Base-by-base conservation (phyloP, 1,140 invertebrate genomes). In the Gryllus bimaculatus region DNA sequence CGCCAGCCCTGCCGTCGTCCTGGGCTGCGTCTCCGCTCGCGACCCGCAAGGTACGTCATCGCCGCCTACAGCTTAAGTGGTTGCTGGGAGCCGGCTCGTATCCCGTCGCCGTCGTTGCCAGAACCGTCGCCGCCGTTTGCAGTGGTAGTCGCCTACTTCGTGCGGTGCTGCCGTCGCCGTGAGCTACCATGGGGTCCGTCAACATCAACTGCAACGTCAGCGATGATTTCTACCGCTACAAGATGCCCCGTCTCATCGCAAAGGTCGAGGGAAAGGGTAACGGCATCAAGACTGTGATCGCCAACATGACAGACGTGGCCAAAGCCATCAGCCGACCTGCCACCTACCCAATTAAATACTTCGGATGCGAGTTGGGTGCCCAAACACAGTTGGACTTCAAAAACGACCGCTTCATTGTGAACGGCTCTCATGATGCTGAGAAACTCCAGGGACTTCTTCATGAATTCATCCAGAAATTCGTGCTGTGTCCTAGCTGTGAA, bases 291-390 rank as follows among this genome's bases (percentile, higher is more conserved):
- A 99, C 98, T 47, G 98, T 99, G 82, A 97, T 99, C 85, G 97
- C 98, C 79, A 99, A 99, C 87, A 99, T 99, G 97, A 91, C 93
- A 75, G 98, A 99, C 80, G 95, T 99, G 75, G 98, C 97, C 10
- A 99, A 99, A 87, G 95, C 98, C 80, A 92, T 99, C 39, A 95
- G 96, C 80, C 90, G 98, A 82, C 98, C 98, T 54, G 95, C 98
- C 79, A 99, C 97, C 21, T 99, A 99, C 89, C 96, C 98, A n/a
- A 99, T 97, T 73, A 99, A 99, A 88, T 99, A 96, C 87, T 99
- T 99, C 90, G 98, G 98, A 77, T 99, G 97, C 88, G 98, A 99
- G 88, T 89, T 99, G 81, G 98, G 98, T 76, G 98, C 98, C 48
- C 98, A 99, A 86, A 99, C 98, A 0, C 95, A 98, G 85, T 98